Evolutionary conservation across 2,888 invertebrate species (phyloP).

Genomic region (Agrotis exclamationis): DNA sequence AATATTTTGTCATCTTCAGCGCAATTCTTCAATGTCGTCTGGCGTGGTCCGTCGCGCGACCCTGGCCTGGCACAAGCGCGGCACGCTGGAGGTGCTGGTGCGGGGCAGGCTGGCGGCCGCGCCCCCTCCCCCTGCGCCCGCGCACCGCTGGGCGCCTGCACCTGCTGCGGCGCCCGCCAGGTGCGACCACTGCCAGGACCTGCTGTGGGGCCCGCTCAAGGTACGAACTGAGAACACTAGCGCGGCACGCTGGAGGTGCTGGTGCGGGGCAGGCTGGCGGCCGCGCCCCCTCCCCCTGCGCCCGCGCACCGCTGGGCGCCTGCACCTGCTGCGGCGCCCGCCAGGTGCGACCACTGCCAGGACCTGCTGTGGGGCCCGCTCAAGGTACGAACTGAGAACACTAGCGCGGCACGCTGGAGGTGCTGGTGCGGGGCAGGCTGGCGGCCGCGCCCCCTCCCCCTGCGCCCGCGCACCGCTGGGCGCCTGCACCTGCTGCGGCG

Average conservation of each 20-base stretch:
- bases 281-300: slow-evolving; percentile 93
- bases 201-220: slow-evolving; percentile 94
- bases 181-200: slow-evolving; percentile 95
- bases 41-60: slow-evolving; percentile 97
- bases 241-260: slow-evolving; percentile 89
- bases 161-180: slow-evolving; percentile 98
- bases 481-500: too few relatives aligned
- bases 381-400: too few relatives aligned
- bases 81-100: slow-evolving; percentile 97
- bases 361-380: slow-evolving; percentile 95
- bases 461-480: too few relatives aligned
- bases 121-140: slow-evolving; percentile 92
- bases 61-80: slow-evolving; percentile 96
- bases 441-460: slow-evolving; percentile 73
- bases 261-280: slow-evolving; percentile 88
- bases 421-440: slow-evolving; percentile 93
- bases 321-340: slow-evolving; percentile 94
- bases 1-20: slow-evolving; percentile 80
- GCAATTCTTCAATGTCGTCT: slow-evolving; percentile 96
- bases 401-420: background rate
- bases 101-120: slow-evolving; percentile 96
- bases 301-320: slow-evolving; percentile 74
- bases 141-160: slow-evolving; percentile 67
- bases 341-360: slow-evolving; percentile 95
- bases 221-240: background rate